A percentile compares a stretch with the other conserved stretches of the same genome.
phyloP scores from a whole-genome alignment of 1,140 invertebrate species.

The Globodera rostochiensis region DNA sequence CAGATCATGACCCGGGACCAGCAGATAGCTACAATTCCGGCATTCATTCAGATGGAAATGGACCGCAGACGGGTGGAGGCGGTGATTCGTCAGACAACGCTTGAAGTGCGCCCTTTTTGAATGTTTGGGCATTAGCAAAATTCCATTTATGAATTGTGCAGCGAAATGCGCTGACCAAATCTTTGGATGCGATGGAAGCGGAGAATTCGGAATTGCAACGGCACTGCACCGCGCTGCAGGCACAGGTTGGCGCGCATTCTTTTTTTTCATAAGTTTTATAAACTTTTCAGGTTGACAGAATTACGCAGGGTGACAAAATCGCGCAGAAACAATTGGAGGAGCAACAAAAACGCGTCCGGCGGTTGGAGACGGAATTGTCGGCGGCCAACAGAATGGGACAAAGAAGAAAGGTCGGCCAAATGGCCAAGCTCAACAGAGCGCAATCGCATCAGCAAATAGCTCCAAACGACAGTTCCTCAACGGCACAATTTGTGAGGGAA shows the following conservation, averaged over 20 bases:
- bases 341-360: slow-evolving; percentile 3
- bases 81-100: slow-evolving; percentile 31
- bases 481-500: too few species aligned
- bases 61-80: slow-evolving; percentile 28
- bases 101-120: neutral
- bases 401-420: neutral
- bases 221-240: slow-evolving; percentile 20
- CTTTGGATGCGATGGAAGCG: slow-evolving; percentile 29
- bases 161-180: slow-evolving; percentile 30
- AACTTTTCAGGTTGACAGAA: neutral
- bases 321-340: slow-evolving; percentile 14
- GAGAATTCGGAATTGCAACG: slow-evolving; percentile 33
- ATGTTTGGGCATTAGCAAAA: neutral
- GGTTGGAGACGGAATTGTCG: neutral
- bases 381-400: neutral
- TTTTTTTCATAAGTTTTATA: neutral
- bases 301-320: neutral
- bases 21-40: too few species aligned
- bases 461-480: neutral
- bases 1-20: too few species aligned
- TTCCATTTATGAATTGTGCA: neutral
- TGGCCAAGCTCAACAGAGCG: neutral
- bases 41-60: slow-evolving; percentile 32
- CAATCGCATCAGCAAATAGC: neutral
- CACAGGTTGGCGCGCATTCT: neutral